Base-by-base conservation (phyloP, 2,888 invertebrate species). In the Hirudinaria manillensis region DNA sequence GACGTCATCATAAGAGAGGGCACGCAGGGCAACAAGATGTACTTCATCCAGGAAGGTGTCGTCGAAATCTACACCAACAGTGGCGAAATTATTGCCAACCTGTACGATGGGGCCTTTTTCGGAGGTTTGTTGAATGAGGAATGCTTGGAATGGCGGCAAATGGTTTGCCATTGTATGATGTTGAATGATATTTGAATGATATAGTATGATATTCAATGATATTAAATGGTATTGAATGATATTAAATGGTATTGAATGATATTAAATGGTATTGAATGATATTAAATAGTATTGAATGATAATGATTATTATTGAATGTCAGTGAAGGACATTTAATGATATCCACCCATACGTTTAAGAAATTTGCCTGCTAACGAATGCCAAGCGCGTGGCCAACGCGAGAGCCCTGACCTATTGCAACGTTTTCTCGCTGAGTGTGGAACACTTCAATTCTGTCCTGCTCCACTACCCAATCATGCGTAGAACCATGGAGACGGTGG, bases 401-500 rank as follows among this genome's bases (percentile, higher is more conserved):
- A 90, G 96, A 80, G 94, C 97, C 77, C 97, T 96, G 88, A 97
- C 96, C 76, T 98, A 98, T 88, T 98, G 97, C 89, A 96, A 96
- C 87, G 89, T 98, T 83, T 98, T 97, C 89, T 96, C 96, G 78
- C 89, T 98, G 83, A 94, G 94, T 83, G 95, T 96, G 86, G 95
- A 95, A 88, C 96, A 97, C 87, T 98, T 98, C 88, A 96, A 96
- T 87, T 92, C 93, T 82, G 96, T 98, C 79, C 90, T 97, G 83
- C 96, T 97, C 87, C 94, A 96, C 88, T 98, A 98, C 88, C 98
- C 97, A 76, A 89, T 97, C 81, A 97, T 98, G 96, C 90, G 97
- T 82, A 91, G 96, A 84, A 97, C 97, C 75, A 96, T 97, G 95
- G 97, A 97, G 88, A 95, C 94, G 86, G 96, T 98, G 83, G 97